Base-by-base conservation (phyloP, 2,888 invertebrate species). In the Sarcophaga subvicina region DNA sequence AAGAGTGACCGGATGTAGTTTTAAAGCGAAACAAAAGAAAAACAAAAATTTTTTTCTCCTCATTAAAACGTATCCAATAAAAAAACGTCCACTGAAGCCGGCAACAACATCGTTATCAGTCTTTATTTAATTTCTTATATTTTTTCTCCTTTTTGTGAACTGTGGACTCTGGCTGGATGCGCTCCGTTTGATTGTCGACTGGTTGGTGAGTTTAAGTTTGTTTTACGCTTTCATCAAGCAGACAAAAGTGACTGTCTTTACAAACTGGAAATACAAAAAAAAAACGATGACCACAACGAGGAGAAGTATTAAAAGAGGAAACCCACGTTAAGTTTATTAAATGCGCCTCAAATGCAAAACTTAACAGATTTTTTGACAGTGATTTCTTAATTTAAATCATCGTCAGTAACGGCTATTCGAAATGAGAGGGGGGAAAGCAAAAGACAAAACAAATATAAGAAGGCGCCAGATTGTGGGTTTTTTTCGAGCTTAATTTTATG, bases 361-460 rank as follows among this genome's bases (percentile, higher is more conserved):
- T 90, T 90, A 90, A 90, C 90, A 90, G 91, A 90, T 90, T 90
- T 90, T 90, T 90, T 89, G 90, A 91, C 91, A 90, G 89, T 90
- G 91, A 91, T 90, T 90, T 90, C 90, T 91, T 90, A 90, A 91
- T 91, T 90, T 90, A 89, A 90, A 90, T 78, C 88, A 84, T 69
- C 83, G 76, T 87, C 82, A 88, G 73, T 88, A 89, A 88, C 87
- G 87, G 86, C 81, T 59, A 69, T 88, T 73, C 82, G 63, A 47
- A 71, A 20, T 25, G 49, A 66, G 27, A 25, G n/a, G 20, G 59
- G 37, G 14, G 64, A 22, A 27, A 72, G 78, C 27, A 76, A 85
- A 49, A 49, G 72, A 63, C 64, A 20, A 76, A 54, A 76, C 83
- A 49, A 49, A 80, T 63, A 70, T 20, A 76, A 54, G 17, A 83